Percentiles rank a stretch among this genome's conserved stretches.
phyloP scores from a whole-genome alignment of 2,888 invertebrate species.

The Vannuccia rotundouncinata region DNA sequence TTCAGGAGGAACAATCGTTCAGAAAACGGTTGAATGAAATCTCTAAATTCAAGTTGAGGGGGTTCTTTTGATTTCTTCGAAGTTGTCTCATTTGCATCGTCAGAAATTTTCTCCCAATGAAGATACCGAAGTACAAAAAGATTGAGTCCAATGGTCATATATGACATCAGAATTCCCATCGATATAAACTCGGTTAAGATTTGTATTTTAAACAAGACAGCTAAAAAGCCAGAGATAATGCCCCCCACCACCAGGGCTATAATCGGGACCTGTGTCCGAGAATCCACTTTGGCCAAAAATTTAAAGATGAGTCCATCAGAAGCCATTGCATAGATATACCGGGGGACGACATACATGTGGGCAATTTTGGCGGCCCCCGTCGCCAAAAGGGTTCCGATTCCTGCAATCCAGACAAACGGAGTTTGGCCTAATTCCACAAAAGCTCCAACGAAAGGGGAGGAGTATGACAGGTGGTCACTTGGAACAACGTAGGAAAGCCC shows the following conservation, averaged over 20 bases:
- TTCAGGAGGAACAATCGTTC: neutral
- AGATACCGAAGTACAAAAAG: constrained; percentile 38
- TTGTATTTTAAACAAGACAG: constrained; percentile 38
- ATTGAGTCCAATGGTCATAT: constrained; percentile 34
- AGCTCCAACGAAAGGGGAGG: constrained; percentile 39
- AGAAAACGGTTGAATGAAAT: neutral
- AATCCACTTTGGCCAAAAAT: constrained; percentile 35
- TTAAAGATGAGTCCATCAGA: constrained; percentile 38
- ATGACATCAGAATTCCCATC: constrained; percentile 39
- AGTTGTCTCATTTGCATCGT: neutral
- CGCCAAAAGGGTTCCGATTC: constrained; percentile 35
- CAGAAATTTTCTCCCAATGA: neutral
- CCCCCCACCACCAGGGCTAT: constrained; percentile 33
- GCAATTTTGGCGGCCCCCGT: constrained; percentile 38
- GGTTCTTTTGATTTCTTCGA: neutral
- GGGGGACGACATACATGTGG: constrained; percentile 35
- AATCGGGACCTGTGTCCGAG: constrained; percentile 32
- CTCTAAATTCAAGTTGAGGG: neutral
- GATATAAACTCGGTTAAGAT: constrained; percentile 37
- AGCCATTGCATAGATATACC: constrained; percentile 39
- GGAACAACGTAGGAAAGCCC: constrained; percentile 37
- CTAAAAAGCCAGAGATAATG: constrained; percentile 31
- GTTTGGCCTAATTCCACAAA: neutral
- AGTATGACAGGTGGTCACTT: constrained; percentile 16
- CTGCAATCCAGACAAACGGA: constrained; percentile 36